phyloP scores from a whole-genome alignment of 2,888 invertebrate genomes.

The Ophion ventricosus region DNA sequence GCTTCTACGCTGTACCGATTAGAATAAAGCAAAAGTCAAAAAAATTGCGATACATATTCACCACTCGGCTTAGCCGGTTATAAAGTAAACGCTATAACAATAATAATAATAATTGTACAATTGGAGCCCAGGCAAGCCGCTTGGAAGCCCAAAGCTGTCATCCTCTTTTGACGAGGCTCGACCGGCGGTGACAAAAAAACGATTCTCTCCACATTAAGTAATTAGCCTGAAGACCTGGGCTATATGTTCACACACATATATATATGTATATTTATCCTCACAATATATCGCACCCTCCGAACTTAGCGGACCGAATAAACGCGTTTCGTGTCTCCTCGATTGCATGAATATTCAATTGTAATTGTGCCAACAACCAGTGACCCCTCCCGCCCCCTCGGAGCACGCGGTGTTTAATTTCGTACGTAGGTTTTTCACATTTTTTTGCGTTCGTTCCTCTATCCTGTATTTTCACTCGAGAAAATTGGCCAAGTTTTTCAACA shows the following conservation, averaged over 20 bases:
- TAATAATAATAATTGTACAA: constrained; percentile 4
- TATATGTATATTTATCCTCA: constrained; percentile 15
- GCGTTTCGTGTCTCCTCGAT: constrained; percentile 60
- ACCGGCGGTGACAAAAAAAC: constrained; percentile 8
- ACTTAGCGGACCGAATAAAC: constrained; percentile 50
- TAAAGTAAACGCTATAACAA: neutral
- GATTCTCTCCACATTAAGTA: constrained; percentile 47
- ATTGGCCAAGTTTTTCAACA: constrained; percentile 32
- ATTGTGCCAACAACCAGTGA: constrained; percentile 53
- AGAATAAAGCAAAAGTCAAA: neutral
- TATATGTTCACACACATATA: constrained; percentile 4
- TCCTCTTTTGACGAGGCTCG: constrained; percentile 8
- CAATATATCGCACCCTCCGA: constrained; percentile 13
- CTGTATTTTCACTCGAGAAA: constrained; percentile 53
- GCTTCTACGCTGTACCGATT: neutral
- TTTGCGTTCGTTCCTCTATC: neutral
- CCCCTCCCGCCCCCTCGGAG: neutral
- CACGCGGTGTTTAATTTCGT: constrained; percentile 54
- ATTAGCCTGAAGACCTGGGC: constrained; percentile 38
- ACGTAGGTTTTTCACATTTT: constrained; percentile 20
- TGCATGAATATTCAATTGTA: constrained; percentile 67
- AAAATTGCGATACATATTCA: neutral
- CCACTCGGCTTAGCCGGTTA: neutral
- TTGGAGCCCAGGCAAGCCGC: neutral
- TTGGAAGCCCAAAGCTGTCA: neutral